phyloP scores from a whole-genome alignment of 2,113 vertebrate genomes.

The Onychorhynchus coronatus region DNA sequence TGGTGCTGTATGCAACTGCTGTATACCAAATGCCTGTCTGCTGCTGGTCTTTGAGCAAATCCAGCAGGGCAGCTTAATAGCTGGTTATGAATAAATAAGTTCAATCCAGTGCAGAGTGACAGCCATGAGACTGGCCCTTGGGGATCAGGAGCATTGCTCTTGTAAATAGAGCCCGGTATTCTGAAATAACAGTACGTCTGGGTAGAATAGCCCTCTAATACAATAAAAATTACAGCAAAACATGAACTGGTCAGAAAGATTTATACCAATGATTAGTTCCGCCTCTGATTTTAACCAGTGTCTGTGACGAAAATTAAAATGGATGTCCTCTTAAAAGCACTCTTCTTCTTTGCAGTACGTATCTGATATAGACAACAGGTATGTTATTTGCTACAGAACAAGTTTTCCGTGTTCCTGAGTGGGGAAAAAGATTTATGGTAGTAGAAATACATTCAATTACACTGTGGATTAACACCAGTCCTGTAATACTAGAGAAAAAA shows the following conservation, averaged over 20 bases:
- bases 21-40: not conserved
- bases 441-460: not conserved
- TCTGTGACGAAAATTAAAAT: constrained; percentile 7
- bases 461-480: not conserved
- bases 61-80: not conserved
- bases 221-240: constrained; percentile 8
- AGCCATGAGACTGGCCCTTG: not conserved
- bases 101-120: not conserved
- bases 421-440: not conserved
- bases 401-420: not conserved
- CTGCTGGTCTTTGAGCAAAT: not conserved
- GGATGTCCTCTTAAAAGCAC: not conserved
- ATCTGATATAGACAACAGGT: not conserved
- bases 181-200: not conserved
- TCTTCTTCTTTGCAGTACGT: not conserved
- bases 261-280: not conserved
- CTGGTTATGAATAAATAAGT: not conserved
- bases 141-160: not conserved
- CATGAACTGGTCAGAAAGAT: not conserved
- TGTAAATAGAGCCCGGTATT: not conserved
- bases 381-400: not conserved
- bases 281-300: not conserved
- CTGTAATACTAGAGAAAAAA: not conserved
- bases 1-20: not conserved
- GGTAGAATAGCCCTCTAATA: not conserved